Evolutionary conservation across 2,888 invertebrate genomes (phyloP), one percentile per base, ranked within the genome.

Genomic region (Acrobasis consociella): DNA sequence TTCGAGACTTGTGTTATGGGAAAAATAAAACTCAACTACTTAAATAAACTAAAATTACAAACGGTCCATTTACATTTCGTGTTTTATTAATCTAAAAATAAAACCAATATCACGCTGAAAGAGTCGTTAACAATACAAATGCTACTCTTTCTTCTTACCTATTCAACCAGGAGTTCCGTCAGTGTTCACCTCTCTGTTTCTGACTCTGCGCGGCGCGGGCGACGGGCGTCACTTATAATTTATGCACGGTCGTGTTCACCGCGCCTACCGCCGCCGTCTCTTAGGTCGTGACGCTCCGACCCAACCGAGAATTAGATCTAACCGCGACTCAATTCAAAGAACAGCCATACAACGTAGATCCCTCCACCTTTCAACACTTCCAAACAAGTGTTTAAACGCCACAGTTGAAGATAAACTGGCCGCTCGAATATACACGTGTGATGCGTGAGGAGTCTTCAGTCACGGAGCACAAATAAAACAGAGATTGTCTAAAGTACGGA

Each of bases 181-280:
- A 49, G 17, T 49, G 49, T 10, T 16, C 17, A 16, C 49, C 39
- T 39, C 70, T 65, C 67, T 65, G 71, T 71, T 68, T 67, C 68
- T 67, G 64, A 63, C 60, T 52, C 67, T 31, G 31, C 11, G 13
- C n/a, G 62, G 66, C n/a, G n/a, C n/a, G n/a, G n/a, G n/a, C 67
- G 72, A 73, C 77, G 74, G 76, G 71, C 78, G 77, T 81, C 81
- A 80, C 76, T 78, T 31, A 77, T 86, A 87, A 87, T 87, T 85
- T 87, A 89, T 88, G 84, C 87, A 74, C 73, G 76, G 76, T 87
- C 87, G 89, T 87, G 87, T 78, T 64, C 82, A 73, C 73, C 78
- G 72, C 80, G 75, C 80, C 82, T 77, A 75, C 81, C 72, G 75
- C 74, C 77, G 71, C 65, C 71, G 69, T 69, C 66, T 62, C 67